Evolutionary conservation across 2,888 invertebrate species (phyloP).

Genomic region (Andrena hattorfiana): DNA sequence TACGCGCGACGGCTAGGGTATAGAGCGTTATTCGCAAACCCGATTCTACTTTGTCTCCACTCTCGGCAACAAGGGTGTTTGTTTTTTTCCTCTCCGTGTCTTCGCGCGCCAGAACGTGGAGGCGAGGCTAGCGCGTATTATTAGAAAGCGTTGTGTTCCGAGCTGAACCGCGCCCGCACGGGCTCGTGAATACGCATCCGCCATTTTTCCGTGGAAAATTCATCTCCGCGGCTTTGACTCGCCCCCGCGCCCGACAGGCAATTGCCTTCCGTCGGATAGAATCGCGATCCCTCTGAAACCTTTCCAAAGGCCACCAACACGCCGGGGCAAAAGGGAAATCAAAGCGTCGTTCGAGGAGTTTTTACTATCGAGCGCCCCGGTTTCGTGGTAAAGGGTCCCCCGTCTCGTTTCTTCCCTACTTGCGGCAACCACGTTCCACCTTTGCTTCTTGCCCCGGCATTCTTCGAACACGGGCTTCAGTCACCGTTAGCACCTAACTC

Average conservation of each 20-base stretch:
- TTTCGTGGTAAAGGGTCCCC: constrained; percentile 52
- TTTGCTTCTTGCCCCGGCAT: not conserved
- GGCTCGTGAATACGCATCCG: constrained; percentile 36
- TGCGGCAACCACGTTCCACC: constrained; percentile 59
- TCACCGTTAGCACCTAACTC: too few relatives aligned
- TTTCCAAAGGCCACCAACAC: constrained; percentile 51
- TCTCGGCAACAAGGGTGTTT: constrained; percentile 8
- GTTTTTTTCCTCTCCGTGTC: constrained; percentile 7
- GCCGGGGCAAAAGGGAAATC: constrained; percentile 70
- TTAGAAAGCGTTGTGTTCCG: constrained; percentile 50
- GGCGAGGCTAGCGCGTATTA: constrained; percentile 38
- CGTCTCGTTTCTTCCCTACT: constrained; percentile 53
- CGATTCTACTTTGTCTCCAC: constrained; percentile 31
- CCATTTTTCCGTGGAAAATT: constrained; percentile 57
- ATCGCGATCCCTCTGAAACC: constrained; percentile 51
- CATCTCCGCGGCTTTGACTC: constrained; percentile 53
- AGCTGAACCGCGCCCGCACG: constrained; percentile 1
- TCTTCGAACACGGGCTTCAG: too few relatives aligned
- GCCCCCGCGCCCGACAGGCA: constrained; percentile 43
- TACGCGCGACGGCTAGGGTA: not conserved
- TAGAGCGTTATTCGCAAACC: constrained; percentile 14
- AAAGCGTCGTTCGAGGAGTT: constrained; percentile 73
- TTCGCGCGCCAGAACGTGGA: constrained; percentile 31
- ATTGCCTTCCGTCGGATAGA: constrained; percentile 59
- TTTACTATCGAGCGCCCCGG: constrained; percentile 73